These are phyloP conservation scores for Bovichtus diacanthus DNA, from an alignment of 2,797 vertebrate genomes.

Conservation along the genomic window DNA sequence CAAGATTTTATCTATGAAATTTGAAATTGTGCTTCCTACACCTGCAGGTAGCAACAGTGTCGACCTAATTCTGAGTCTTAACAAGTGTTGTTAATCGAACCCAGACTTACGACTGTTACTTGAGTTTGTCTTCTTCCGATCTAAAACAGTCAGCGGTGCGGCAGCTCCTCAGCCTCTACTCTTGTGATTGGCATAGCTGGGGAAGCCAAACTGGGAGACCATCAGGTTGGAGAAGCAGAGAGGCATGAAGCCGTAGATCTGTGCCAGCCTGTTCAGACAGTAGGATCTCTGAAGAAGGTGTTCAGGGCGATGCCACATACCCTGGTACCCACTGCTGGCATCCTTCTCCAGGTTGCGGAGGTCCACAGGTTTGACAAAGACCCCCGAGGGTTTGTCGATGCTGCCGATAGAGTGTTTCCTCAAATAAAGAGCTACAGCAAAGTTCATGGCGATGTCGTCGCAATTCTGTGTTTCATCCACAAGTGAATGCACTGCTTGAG, in stretches of 20 bases:
- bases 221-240: slow-evolving; percentile 94
- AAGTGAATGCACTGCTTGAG: slow-evolving; percentile 84
- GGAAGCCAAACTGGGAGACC: slow-evolving; percentile 96
- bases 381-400: slow-evolving; percentile 85
- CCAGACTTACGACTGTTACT: slow-evolving; percentile 3
- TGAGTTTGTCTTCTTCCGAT: not conserved
- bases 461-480: slow-evolving; percentile 96
- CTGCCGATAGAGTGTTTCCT: slow-evolving; percentile 13
- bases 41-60: not conserved
- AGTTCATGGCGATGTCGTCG: slow-evolving; percentile 97
- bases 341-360: slow-evolving; percentile 93
- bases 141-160: not conserved
- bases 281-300: slow-evolving; percentile 95
- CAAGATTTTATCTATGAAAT: not conserved
- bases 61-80: not conserved
- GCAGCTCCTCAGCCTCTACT: slow-evolving; percentile 82
- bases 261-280: slow-evolving; percentile 91
- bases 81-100: not conserved
- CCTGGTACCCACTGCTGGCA: slow-evolving; percentile 90
- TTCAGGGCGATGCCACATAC: slow-evolving; percentile 96
- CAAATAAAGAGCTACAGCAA: slow-evolving; percentile 86
- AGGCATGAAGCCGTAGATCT: slow-evolving; percentile 92
- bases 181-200: slow-evolving; percentile 94
- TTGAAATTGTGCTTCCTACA: not conserved
- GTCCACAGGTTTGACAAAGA: slow-evolving; percentile 94